Conservation (phyloP, 2,113 vertebrate genomes). For the Nesogale talazaci region DNA sequence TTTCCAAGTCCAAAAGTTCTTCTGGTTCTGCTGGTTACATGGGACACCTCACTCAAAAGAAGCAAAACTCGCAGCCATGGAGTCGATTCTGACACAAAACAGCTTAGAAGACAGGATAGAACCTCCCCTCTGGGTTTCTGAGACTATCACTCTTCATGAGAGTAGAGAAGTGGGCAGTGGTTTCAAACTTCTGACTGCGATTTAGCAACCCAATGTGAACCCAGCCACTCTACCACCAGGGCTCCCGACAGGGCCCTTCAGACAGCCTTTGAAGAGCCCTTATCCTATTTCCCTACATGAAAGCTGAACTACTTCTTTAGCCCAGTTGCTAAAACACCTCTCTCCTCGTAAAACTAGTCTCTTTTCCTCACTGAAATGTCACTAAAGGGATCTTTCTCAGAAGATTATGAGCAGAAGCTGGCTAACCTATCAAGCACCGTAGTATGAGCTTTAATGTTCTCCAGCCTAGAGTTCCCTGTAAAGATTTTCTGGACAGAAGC, state of each 20-base stretch:
- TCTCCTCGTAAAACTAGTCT: neutral
- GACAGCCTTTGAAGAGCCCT: neutral
- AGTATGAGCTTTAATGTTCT: neutral
- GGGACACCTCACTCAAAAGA: neutral
- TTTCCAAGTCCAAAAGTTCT: neutral
- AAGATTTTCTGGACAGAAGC: neutral
- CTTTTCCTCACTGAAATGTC: slow-evolving; percentile 11
- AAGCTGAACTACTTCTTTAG: neutral
- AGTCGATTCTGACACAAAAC: too few relatives aligned
- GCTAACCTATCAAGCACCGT: neutral
- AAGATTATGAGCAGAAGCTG: neutral
- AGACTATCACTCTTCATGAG: too few relatives aligned
- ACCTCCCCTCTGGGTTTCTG: too few relatives aligned
- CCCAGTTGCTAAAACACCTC: neutral
- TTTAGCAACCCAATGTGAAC: too few relatives aligned
- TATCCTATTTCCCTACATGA: neutral
- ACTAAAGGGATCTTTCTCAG: neutral
- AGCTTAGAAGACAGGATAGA: too few relatives aligned
- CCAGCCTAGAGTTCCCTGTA: neutral
- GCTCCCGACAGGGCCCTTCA: neutral
- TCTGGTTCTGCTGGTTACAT: neutral
- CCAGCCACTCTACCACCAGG: too few relatives aligned
- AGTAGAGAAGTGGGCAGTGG: too few relatives aligned
- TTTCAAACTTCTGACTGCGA: too few relatives aligned
- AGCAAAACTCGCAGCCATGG: too few relatives aligned